These are phyloP conservation scores for Lacanobia oleracea DNA, from an alignment of 2,888 invertebrate species.

Conservation along the genomic window DNA sequence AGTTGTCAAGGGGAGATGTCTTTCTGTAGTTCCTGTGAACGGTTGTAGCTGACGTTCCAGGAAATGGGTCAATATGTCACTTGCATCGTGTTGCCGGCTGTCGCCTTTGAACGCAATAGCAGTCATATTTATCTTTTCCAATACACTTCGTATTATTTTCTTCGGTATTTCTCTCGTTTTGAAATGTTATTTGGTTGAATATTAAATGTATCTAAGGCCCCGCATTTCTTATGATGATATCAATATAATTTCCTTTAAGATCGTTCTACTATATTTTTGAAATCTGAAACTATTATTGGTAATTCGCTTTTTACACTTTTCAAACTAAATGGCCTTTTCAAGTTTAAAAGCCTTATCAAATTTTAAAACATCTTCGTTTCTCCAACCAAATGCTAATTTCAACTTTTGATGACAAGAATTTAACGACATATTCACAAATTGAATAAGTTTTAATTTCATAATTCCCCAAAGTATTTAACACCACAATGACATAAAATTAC, in stretches of 20 bases:
- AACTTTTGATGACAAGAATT: not conserved
- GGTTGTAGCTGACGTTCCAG: constrained; percentile 26
- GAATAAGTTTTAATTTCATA: constrained; percentile 15
- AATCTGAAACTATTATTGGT: not conserved
- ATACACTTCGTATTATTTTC: constrained; percentile 20
- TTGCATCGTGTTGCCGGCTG: constrained; percentile 29
- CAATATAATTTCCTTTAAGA: not conserved
- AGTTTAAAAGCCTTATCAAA: not conserved
- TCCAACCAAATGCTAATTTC: not conserved
- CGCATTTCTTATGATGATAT: not conserved
- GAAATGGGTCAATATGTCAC: constrained; percentile 43
- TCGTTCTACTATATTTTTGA: not conserved
- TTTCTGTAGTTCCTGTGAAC: not conserved
- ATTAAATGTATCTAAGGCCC: not conserved
- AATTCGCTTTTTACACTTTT: not conserved
- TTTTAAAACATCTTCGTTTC: not conserved
- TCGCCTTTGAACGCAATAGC: constrained; percentile 33
- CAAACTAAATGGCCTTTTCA: not conserved
- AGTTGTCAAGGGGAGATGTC: not conserved
- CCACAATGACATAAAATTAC: constrained; percentile 57
- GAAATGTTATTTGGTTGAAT: not conserved
- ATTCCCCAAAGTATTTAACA: constrained; percentile 43
- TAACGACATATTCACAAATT: constrained; percentile 32
- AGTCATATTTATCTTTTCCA: constrained; percentile 26
- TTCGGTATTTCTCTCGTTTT: not conserved